These are phyloP conservation scores for Mythimna pallens DNA, from an alignment of 2,888 invertebrate species.

Conservation along the genomic window DNA sequence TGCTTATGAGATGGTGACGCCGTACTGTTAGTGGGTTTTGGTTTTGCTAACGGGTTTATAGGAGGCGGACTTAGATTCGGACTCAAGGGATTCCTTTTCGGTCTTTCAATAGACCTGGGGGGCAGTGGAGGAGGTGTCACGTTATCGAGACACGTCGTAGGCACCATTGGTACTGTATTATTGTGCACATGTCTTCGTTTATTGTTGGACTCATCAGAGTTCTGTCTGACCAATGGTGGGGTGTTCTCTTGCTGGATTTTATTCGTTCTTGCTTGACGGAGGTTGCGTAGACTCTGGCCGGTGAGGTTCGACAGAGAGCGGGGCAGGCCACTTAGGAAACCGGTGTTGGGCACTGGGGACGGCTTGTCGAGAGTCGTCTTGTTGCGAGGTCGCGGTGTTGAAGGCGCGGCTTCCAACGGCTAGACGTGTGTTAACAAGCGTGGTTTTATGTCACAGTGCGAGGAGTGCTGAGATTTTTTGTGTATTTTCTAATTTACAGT, in stretches of 20 bases:
- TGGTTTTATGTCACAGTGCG: conserved; percentile 49
- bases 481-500: conserved; percentile 11
- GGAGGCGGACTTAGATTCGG: conserved; percentile 70
- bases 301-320: conserved; percentile 87
- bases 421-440: conserved; percentile 46
- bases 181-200: conserved; percentile 76
- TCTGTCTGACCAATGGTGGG: conserved; percentile 78
- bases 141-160: conserved; percentile 85
- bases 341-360: conserved; percentile 67
- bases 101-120: conserved; percentile 79
- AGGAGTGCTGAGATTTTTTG: conserved; percentile 56
- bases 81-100: conserved; percentile 71
- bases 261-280: conserved; percentile 65
- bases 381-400: conserved; percentile 49
- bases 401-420: conserved; percentile 35
- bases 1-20: conserved; percentile 67
- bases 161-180: conserved; percentile 83
- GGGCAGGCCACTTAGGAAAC: conserved; percentile 87
- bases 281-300: conserved; percentile 83
- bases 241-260: conserved; percentile 72
- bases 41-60: conserved; percentile 74
- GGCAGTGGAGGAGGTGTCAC: conserved; percentile 83
- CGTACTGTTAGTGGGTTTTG: conserved; percentile 70
- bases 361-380: conserved; percentile 37
- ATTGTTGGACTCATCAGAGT: conserved; percentile 77